Evolutionary conservation across 1,140 invertebrate genomes (phyloP), one percentile per base, ranked within the genome.

Genomic region (Drosophila trapezifrons): DNA sequence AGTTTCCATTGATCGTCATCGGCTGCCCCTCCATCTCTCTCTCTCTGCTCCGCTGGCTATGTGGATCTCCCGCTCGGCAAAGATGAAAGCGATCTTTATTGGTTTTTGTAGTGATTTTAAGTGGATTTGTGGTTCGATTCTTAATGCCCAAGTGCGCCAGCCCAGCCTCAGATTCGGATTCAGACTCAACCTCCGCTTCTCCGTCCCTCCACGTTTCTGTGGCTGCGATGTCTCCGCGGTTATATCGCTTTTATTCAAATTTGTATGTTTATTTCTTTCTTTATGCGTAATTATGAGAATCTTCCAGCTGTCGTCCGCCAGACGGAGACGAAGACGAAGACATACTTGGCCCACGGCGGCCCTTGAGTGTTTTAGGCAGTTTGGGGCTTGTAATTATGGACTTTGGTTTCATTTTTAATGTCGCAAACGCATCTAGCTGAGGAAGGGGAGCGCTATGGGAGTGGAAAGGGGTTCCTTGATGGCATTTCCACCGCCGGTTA

Each of bases 61-160:
- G 38, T 56, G 72, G 29, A 43, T 69, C 63, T 42, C 79, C 60
- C 72, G 43, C 67, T 74, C 84, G 84, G 84, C 73, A 72, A 64
- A 89, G 85, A 90, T 89, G 65, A 89, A 89, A 89, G 84, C 70
- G 71, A 75, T 89, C 73, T 89, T 89, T 90, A 89, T 89, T 80
- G 84, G 80, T 84, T 87, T 87, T 78, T 84, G 84, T 89, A 89
- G 84, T 89, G 84, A 89, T 89, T 89, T 90, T 89, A 89, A 89
- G 84, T 89, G 84, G 84, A 89, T 90, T 89, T 89, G 85, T 89
- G 80, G 84, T 84, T 89, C 84, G 85, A 89, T 84, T 89, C 80
- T 89, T 89, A 90, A 89, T 84, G 80, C 85, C 74, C 78, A 89
- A 90, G 80, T 89, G 86, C 84, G 66, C 80, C 79, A 76, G 78